Evolutionary conservation across 2,888 invertebrate genomes (phyloP), one percentile per base, ranked within the genome.

Genomic region (Rambutsinella grinnellia): DNA sequence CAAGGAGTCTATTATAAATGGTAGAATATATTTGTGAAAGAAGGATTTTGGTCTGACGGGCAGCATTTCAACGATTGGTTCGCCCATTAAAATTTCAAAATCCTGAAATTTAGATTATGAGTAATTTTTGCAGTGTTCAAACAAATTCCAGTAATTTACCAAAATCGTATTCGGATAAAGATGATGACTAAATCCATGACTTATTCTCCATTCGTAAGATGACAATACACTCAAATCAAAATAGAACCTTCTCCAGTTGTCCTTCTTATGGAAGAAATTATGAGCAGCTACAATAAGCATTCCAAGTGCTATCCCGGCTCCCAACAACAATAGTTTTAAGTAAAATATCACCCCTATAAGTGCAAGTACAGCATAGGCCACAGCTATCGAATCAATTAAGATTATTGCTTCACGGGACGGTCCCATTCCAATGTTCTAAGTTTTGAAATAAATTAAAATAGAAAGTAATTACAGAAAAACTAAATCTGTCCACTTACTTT

Each of bases 151-250:
- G 85, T 94, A 93, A 75, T 91, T 87, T 86, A 94, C 94, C 86
- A 91, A 89, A 2, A 92, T 86, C 0, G 94, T 93, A 85, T 95
- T 94, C 0, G 94, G 90, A 85, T 91, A 93, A 8, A 92, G 87
- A 85, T 95, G 94, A 86, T 94, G 94, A 44, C 93, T 93, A 51
- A 94, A 85, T 0, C 88, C 91, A 84, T 94, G 94, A 0, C 91
- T 91, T 47, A 94, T 90, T 76, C 94, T 89, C 90, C 93, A 94
- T 79, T 93, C 91, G 82, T 90, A 89, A 85, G 91, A 90, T 1
- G 91, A 90, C 89, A 93, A 88, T 82, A 91, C 85, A 19, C 90
- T 89, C 76, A 94, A 87, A 84, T 94, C 92, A 84, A 93, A 93
- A 74, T 92, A 90, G 85, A 91, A 92, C 92, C 93, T 93, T 70